Evolutionary conservation across 2,797 vertebrate species (phyloP).

Genomic region (Tarsius wallacei): DNA sequence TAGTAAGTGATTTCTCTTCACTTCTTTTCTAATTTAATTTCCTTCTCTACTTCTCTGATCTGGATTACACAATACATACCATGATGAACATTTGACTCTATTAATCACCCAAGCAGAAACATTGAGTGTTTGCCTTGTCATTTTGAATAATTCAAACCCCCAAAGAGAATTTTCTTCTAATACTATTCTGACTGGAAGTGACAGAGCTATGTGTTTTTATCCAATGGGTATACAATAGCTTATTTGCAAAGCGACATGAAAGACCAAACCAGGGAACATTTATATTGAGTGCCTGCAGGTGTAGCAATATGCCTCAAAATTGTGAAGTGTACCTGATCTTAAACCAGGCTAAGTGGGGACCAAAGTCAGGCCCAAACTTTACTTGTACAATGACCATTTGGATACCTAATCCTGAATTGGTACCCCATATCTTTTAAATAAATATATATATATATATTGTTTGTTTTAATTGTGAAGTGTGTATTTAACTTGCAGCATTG

Average conservation of each 20-base stretch:
- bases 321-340: neutral
- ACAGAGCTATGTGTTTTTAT: slow-evolving; percentile 11
- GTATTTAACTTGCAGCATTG: neutral
- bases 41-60: neutral
- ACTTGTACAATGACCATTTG: too few species aligned
- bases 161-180: slow-evolving; percentile 36
- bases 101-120: neutral
- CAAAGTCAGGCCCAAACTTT: too few species aligned
- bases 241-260: slow-evolving; percentile 34
- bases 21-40: slow-evolving; percentile 31
- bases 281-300: neutral
- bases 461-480: neutral
- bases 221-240: neutral
- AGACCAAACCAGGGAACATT: neutral
- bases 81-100: neutral
- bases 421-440: too few species aligned
- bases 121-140: neutral
- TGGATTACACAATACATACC: neutral
- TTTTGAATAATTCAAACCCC: slow-evolving; percentile 58
- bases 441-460: too few species aligned
- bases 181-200: slow-evolving; percentile 59
- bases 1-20: neutral
- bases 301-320: slow-evolving; percentile 9
- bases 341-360: too few species aligned
- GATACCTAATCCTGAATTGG: neutral